These are phyloP conservation scores for Tenualosa thibaudeaui DNA, from an alignment of 2,797 vertebrate genomes.

Conservation along the genomic window DNA sequence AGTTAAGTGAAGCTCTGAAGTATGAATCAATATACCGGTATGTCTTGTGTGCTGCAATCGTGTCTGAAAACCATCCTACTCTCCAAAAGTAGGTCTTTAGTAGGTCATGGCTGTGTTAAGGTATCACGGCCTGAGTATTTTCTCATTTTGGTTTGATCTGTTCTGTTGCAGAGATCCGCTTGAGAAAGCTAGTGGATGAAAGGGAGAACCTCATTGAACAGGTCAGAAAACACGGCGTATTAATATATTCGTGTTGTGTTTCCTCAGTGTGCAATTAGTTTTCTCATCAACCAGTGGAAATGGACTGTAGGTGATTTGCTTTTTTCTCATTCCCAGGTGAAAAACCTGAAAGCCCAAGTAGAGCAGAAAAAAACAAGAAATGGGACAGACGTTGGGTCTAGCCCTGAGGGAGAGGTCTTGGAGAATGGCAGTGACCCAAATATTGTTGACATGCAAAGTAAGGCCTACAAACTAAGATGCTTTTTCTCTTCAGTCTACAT, in stretches of 20 bases:
- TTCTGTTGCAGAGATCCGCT: slow-evolving; percentile 82
- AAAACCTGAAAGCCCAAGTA: slow-evolving; percentile 86
- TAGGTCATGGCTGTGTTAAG: not conserved
- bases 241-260: not conserved
- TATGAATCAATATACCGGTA: not conserved
- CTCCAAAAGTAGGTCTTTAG: not conserved
- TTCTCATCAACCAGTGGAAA: not conserved
- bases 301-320: not conserved
- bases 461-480: slow-evolving; percentile 38
- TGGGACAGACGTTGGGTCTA: slow-evolving; percentile 60
- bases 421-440: slow-evolving; percentile 85
- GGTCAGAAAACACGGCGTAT: slow-evolving; percentile 68
- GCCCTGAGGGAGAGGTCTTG: slow-evolving; percentile 71
- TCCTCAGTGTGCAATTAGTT: not conserved
- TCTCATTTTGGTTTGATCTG: not conserved
- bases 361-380: slow-evolving; percentile 79
- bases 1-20: not conserved
- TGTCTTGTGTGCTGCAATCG: not conserved
- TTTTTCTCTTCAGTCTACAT: not conserved
- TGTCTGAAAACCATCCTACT: not conserved
- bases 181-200: slow-evolving; percentile 89
- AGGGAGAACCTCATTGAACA: slow-evolving; percentile 89
- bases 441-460: slow-evolving; percentile 83
- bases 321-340: slow-evolving; percentile 73
- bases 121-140: not conserved